phyloP scores from a whole-genome alignment of 2,888 invertebrate species.

The Synanthedon formicaeformis region DNA sequence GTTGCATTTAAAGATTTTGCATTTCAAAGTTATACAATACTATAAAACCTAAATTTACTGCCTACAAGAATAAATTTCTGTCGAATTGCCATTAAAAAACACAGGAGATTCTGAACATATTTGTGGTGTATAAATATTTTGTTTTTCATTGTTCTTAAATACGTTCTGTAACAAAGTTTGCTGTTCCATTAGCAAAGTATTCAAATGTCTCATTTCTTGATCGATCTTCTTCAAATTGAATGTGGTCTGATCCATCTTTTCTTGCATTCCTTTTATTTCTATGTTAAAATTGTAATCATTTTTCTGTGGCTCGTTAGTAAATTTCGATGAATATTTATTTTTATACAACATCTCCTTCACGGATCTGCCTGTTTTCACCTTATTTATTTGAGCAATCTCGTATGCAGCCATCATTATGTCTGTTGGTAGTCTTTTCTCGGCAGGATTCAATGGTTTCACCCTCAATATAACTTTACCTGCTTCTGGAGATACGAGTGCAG shows the following conservation, averaged over 20 bases:
- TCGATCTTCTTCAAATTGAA: constrained; percentile 78
- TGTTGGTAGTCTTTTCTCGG: constrained; percentile 82
- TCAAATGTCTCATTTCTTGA: constrained; percentile 77
- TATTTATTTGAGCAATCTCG: constrained; percentile 80
- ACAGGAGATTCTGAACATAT: constrained; percentile 36
- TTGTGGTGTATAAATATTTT: constrained; percentile 20
- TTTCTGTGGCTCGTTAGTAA: constrained; percentile 66
- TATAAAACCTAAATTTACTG: background rate
- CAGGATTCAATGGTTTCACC: constrained; percentile 84
- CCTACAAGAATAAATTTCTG: constrained; percentile 12
- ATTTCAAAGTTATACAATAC: background rate
- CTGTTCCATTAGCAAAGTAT: constrained; percentile 57
- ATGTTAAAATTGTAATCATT: constrained; percentile 63
- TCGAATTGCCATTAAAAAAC: constrained; percentile 33
- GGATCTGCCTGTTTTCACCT: constrained; percentile 74
- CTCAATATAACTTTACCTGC: constrained; percentile 85
- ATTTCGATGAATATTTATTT: constrained; percentile 72
- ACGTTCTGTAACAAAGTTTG: constrained; percentile 47
- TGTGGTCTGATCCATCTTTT: constrained; percentile 77
- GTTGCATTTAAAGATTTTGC: too few species aligned
- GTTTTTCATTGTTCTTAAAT: constrained; percentile 26
- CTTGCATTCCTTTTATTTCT: constrained; percentile 73
- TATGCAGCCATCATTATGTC: constrained; percentile 85
- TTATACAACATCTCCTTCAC: constrained; percentile 71
- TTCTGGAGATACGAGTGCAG: constrained; percentile 83